Evolutionary conservation across 2,797 vertebrate species (phyloP).

Genomic region (Molossus molossus): DNA sequence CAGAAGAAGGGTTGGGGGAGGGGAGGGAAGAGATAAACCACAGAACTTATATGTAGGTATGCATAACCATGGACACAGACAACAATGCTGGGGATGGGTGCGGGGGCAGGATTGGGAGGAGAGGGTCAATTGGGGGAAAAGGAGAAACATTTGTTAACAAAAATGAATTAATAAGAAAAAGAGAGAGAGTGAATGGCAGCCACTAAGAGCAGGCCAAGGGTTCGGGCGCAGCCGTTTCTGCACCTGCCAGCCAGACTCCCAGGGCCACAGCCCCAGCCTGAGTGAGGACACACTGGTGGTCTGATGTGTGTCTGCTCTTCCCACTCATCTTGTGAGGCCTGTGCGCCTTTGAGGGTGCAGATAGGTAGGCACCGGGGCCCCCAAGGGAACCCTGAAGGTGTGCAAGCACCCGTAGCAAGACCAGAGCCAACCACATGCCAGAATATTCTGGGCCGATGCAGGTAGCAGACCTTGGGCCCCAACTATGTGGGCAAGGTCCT

Average conservation of each 20-base stretch:
- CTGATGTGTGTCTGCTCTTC: accelerated
- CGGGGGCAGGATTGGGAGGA: no score
- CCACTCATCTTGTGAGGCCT: not conserved
- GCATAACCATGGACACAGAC: no score
- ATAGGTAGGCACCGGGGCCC: not conserved
- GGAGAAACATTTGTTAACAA: no score
- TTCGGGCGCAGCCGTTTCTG: not conserved
- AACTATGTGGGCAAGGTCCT: slow-evolving; percentile 78
- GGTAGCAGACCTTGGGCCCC: slow-evolving; percentile 78
- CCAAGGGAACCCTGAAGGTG: not conserved
- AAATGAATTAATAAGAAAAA: no score
- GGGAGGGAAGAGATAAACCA: no score
- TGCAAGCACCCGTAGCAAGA: not conserved
- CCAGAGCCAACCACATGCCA: not conserved
- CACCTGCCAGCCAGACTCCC: not conserved
- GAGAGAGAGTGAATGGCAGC: not conserved
- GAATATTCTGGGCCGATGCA: not conserved
- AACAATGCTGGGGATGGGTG: no score
- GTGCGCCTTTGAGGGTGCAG: not conserved
- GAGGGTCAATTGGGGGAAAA: no score
- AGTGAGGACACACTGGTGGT: not conserved
- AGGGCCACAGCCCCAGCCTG: not conserved
- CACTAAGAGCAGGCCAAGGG: not conserved
- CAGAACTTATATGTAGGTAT: no score
- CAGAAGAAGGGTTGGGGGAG: no score